phyloP scores from a whole-genome alignment of 2,113 vertebrate species.

The Pterocles gutturalis region DNA sequence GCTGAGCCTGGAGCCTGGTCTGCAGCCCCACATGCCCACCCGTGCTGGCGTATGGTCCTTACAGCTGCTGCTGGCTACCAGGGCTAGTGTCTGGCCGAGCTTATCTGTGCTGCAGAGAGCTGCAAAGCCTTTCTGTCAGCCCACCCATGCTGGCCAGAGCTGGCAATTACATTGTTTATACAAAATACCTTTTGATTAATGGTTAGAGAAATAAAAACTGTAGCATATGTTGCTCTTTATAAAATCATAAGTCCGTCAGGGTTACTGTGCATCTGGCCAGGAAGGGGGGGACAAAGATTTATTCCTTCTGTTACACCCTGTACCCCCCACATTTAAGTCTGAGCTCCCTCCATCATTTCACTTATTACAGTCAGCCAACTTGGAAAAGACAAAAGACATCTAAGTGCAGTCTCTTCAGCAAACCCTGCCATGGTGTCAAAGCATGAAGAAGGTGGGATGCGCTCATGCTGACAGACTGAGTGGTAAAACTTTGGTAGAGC shows the following conservation, averaged over 20 bases:
- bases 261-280: neutral
- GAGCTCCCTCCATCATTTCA: neutral
- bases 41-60: neutral
- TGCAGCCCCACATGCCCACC: neutral
- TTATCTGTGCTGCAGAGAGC: neutral
- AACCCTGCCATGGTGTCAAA: neutral
- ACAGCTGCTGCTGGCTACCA: slow-evolving; percentile 16
- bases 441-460: neutral
- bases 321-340: neutral
- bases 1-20: accelerated
- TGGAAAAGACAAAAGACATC: neutral
- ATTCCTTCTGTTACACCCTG: neutral
- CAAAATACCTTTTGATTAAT: slow-evolving; percentile 68
- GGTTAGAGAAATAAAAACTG: slow-evolving; percentile 40
- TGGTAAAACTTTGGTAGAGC: neutral
- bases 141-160: slow-evolving; percentile 41
- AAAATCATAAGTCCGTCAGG: slow-evolving; percentile 56
- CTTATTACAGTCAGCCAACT: neutral
- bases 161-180: slow-evolving; percentile 31
- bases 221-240: slow-evolving; percentile 32
- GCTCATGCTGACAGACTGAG: neutral
- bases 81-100: neutral
- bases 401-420: neutral
- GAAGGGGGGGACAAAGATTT: slow-evolving; percentile 12
- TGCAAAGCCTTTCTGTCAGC: slow-evolving; percentile 41